Evolutionary conservation across 2,113 vertebrate genomes (phyloP).

Genomic region (Poeciliopsis occidentalis): DNA sequence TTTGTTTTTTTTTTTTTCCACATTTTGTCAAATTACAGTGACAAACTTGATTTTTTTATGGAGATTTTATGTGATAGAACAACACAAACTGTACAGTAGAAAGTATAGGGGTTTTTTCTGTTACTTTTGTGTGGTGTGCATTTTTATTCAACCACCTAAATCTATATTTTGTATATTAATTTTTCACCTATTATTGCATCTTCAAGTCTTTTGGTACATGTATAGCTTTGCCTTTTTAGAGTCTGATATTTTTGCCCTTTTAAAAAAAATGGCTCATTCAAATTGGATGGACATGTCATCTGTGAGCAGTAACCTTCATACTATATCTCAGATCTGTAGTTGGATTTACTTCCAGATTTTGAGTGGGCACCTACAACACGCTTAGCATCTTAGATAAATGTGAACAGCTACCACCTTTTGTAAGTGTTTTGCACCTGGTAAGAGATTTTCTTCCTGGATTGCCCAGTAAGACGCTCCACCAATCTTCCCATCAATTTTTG

Average conservation of each 20-base stretch:
- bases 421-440: background rate
- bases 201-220: too few species aligned
- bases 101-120: background rate
- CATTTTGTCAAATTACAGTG: background rate
- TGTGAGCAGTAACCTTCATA: background rate
- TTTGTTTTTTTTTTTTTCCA: background rate
- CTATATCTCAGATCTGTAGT: background rate
- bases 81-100: background rate
- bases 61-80: background rate
- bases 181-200: background rate
- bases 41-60: background rate
- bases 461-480: too few species aligned
- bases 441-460: background rate
- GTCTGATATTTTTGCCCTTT: too few species aligned
- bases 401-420: background rate
- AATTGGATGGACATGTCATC: background rate
- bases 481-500: too few species aligned
- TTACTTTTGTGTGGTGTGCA: background rate
- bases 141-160: background rate
- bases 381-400: background rate
- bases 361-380: background rate
- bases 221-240: too few species aligned
- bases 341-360: background rate
- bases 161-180: background rate
- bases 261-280: too few species aligned